These are phyloP conservation scores for Synanthedon tipuliformis DNA, from an alignment of 2,888 invertebrate genomes.

Conservation along the genomic window DNA sequence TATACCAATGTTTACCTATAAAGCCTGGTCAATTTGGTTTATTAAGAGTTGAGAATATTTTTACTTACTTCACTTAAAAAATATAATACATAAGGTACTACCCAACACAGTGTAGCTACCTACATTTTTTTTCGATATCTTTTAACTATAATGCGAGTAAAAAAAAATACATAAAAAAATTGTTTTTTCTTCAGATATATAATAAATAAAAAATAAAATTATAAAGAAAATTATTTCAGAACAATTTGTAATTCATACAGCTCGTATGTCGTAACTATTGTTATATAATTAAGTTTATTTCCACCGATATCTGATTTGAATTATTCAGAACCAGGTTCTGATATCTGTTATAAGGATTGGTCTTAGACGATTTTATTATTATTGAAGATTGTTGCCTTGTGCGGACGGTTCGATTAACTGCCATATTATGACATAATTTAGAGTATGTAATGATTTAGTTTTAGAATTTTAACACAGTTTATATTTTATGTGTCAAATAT, in stretches of 20 bases:
- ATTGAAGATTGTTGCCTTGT: slow-evolving; percentile 38
- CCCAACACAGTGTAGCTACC: too few relatives aligned
- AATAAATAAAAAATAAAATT: too few relatives aligned
- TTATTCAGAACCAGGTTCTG: slow-evolving; percentile 60
- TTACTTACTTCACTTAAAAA: too few relatives aligned
- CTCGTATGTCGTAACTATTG: slow-evolving; percentile 1
- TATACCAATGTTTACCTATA: too few relatives aligned
- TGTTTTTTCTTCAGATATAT: too few relatives aligned
- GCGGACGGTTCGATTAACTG: slow-evolving; percentile 67
- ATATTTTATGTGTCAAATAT: slow-evolving; percentile 46
- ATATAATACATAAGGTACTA: too few relatives aligned
- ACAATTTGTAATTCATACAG: neutral
- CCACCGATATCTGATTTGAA: slow-evolving; percentile 54
- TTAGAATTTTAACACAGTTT: slow-evolving; percentile 53
- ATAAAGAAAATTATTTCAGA: too few relatives aligned
- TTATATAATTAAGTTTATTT: slow-evolving; percentile 21
- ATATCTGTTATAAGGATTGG: slow-evolving; percentile 30
- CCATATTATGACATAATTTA: slow-evolving; percentile 70
- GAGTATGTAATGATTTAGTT: slow-evolving; percentile 54
- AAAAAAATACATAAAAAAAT: too few relatives aligned
- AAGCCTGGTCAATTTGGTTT: too few relatives aligned
- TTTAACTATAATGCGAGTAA: too few relatives aligned
- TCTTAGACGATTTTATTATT: slow-evolving; percentile 28
- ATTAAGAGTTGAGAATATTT: too few relatives aligned
- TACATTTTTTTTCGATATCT: too few relatives aligned